Base-by-base conservation (phyloP, 1,140 invertebrate species). In the Drosophila sucinea region DNA sequence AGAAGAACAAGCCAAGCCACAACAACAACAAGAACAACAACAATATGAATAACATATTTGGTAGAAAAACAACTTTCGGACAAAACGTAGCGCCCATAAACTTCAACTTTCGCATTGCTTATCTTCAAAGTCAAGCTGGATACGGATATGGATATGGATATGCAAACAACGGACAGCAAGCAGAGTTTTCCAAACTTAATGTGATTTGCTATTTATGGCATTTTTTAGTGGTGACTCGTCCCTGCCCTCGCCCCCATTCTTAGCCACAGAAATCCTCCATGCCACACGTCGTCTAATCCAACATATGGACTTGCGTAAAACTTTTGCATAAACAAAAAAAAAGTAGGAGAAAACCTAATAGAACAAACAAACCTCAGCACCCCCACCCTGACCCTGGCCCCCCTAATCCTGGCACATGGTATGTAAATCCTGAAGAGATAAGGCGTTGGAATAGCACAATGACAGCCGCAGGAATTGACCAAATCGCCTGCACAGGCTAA, bases 361-460 rank as follows among this genome's bases (percentile, higher is more conserved):
- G 5, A 44, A 27, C 23, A 27, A 51, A 27, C 44, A 51, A 51
- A 51, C 44, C 44, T 51, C 25, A 51, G 23, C 44, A 51, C 8
- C 44, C 8, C 44, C 8, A 23, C 44, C 23, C 41, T 44, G 1
- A 3, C 23, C 4, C 58, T 4, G 4, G 29, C 17, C 32, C 69
- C 35, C 61, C 33, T 38, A 38, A 40, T 32, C 70, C 40, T n/a
- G 32, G 56, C 38, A 54, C 11, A 72, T 70, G 62, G 73, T 89
- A 90, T 90, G 85, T 90, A 90, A 90, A 90, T 90, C 86, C 85
- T 70, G 68, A 90, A 90, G 85, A 90, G 85, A 90, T 90, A 90
- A 90, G 85, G 85, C 85, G 85, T 76, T 63, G 85, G 85, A 90
- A 85, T 85, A 90, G 86, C 85, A 90, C 85, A 90, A 90, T 90